phyloP scores from a whole-genome alignment of 2,797 vertebrate genomes.

The Sorex maritimensis region DNA sequence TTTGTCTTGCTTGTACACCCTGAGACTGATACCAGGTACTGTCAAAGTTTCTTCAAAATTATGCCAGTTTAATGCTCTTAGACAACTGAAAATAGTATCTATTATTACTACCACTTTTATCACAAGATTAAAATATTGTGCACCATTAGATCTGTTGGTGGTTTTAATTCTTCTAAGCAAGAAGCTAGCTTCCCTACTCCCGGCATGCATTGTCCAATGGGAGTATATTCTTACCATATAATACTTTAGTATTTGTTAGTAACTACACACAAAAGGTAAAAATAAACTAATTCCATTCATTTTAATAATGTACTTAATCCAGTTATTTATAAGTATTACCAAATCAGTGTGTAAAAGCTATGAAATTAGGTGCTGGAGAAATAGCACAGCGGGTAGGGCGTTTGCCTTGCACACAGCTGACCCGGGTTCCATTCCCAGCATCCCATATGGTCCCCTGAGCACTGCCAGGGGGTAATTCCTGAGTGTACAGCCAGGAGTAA shows the following conservation, averaged over 20 bases:
- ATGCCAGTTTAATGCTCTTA: not conserved
- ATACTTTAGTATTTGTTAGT: not conserved
- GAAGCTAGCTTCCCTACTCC: not conserved
- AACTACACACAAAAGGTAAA: constrained; percentile 12
- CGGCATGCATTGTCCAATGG: not conserved
- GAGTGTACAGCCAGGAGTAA: too few species aligned
- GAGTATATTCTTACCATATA: not conserved
- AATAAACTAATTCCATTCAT: not conserved
- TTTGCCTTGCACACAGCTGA: too few species aligned
- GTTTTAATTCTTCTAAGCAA: constrained; percentile 56
- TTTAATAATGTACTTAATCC: not conserved
- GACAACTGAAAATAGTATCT: not conserved
- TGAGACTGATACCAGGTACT: too few species aligned
- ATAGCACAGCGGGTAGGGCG: too few species aligned
- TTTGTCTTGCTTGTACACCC: too few species aligned
- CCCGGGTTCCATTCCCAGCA: too few species aligned
- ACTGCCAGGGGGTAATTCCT: too few species aligned
- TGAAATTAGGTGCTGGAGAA: too few species aligned
- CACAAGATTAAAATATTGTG: not conserved
- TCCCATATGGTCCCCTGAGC: too few species aligned
- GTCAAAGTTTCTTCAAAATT: too few species aligned
- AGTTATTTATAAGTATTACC: too few species aligned
- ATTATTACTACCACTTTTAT: not conserved
- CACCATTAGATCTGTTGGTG: not conserved
- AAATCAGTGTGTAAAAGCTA: too few species aligned